Evolutionary conservation across 2,113 vertebrate genomes (phyloP).

Genomic region (Lagopus leucura): DNA sequence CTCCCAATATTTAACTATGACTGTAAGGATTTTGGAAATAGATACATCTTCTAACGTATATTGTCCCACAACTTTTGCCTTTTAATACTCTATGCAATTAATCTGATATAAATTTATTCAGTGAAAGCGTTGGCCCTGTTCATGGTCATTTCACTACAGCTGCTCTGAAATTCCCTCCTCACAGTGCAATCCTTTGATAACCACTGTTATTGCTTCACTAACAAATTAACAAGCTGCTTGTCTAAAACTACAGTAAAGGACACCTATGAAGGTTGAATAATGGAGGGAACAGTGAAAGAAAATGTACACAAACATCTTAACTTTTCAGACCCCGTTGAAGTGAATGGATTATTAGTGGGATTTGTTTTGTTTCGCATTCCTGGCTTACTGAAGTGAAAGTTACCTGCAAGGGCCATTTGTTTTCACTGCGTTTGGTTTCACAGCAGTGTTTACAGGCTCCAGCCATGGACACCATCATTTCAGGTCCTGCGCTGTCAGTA

Average conservation of each 20-base stretch:
- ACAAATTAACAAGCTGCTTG: neutral
- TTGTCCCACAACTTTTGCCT: neutral
- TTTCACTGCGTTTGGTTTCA: rapidly evolving
- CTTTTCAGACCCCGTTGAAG: neutral
- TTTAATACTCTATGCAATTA: constrained; percentile 2
- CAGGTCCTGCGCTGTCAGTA: rapidly evolving
- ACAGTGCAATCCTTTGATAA: neutral
- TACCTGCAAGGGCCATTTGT: neutral
- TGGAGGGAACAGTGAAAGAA: neutral
- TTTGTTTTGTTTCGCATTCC: neutral
- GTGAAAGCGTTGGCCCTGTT: neutral
- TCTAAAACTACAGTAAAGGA: neutral
- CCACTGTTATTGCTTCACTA: neutral
- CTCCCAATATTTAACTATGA: neutral
- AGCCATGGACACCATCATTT: neutral
- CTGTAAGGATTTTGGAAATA: constrained; percentile 12
- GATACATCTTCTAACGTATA: neutral
- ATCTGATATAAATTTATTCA: neutral
- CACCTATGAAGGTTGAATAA: neutral
- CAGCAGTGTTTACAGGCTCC: neutral
- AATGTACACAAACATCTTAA: neutral
- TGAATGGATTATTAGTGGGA: neutral
- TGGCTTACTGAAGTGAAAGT: neutral
- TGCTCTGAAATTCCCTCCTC: neutral
- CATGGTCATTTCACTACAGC: neutral